Evolutionary conservation across 2,888 invertebrate species (phyloP).

Genomic region (Cephus sareptanus): DNA sequence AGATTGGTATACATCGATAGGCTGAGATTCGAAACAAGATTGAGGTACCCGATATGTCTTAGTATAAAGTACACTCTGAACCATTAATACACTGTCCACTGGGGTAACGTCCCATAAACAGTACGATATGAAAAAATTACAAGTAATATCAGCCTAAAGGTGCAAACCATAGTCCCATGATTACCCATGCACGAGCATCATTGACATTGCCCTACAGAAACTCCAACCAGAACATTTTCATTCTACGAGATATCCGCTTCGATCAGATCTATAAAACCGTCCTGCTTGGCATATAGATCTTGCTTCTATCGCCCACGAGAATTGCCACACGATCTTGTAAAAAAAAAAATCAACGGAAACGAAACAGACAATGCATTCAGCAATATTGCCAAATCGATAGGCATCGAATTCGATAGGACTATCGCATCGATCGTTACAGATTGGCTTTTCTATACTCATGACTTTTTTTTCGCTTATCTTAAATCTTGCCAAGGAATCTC

Average conservation of each 20-base stretch:
- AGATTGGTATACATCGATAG: conserved; percentile 37
- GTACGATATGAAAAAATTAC: conserved; percentile 23
- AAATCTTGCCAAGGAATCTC: background rate
- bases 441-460: background rate
- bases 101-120: conserved; percentile 30
- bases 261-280: background rate
- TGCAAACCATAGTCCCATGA: background rate
- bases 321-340: background rate
- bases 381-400: background rate
- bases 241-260: background rate
- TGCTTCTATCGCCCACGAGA: background rate
- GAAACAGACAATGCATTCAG: background rate
- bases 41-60: conserved; percentile 32
- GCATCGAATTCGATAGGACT: background rate
- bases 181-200: background rate
- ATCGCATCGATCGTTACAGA: background rate
- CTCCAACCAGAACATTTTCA: background rate
- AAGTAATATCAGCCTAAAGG: conserved; percentile 25
- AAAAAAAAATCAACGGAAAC: background rate
- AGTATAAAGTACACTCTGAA: conserved; percentile 10
- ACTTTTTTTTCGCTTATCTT: background rate
- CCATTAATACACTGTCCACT: conserved; percentile 27
- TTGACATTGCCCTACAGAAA: background rate
- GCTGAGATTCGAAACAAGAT: conserved; percentile 30
- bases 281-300: background rate